Evolutionary conservation across 2,888 invertebrate species (phyloP).

Genomic region (Trachelus stipa): DNA sequence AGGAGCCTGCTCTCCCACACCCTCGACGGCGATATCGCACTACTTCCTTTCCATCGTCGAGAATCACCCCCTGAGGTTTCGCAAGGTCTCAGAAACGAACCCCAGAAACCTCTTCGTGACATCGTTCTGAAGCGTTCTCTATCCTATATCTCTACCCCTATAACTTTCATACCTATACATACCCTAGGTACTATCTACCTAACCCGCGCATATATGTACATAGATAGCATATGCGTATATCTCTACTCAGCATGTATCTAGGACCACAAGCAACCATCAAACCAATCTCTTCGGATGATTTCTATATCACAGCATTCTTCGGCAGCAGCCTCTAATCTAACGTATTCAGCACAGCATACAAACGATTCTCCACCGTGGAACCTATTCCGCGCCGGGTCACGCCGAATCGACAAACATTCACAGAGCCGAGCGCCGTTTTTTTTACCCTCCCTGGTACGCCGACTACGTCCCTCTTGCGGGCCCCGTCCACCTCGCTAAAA

Average conservation of each 20-base stretch:
- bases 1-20: not conserved
- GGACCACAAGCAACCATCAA: not conserved
- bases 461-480: not conserved
- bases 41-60: not conserved
- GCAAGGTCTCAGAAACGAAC: not conserved
- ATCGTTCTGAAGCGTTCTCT: not conserved
- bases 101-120: not conserved
- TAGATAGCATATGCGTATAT: not conserved
- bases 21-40: not conserved
- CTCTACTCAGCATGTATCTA: not conserved
- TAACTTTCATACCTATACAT: not conserved
- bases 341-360: not conserved
- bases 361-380: not conserved
- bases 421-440: not conserved
- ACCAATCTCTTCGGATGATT: not conserved
- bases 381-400: not conserved
- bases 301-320: not conserved
- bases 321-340: not conserved
- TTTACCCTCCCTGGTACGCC: not conserved
- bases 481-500: constrained; percentile 31
- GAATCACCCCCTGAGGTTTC: not conserved
- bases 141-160: not conserved
- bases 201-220: not conserved
- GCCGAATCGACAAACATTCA: constrained; percentile 5
- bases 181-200: not conserved